Evolutionary conservation across 2,113 vertebrate species (phyloP).

Genomic region (Tragelaphus imberbis): DNA sequence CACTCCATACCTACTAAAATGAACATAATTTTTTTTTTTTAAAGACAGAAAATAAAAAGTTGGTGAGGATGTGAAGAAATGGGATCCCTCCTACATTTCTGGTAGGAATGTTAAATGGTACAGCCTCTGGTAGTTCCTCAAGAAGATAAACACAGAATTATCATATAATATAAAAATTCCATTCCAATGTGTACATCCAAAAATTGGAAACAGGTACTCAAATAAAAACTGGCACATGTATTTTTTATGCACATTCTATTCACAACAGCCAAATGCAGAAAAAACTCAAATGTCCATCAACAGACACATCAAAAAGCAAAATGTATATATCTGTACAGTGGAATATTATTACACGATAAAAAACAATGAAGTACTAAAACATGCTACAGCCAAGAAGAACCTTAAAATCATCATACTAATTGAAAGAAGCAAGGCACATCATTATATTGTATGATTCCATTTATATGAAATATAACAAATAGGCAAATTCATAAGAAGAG

Average conservation of each 20-base stretch:
- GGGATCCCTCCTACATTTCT: not conserved
- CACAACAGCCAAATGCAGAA: not conserved
- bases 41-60: not conserved
- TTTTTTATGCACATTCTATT: not conserved
- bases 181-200: not conserved
- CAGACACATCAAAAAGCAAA: not conserved
- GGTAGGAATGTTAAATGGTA: not conserved
- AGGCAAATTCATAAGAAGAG: not conserved
- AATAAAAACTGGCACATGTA: not conserved
- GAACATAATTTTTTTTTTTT: not conserved
- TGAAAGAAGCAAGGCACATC: not conserved
- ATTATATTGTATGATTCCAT: not conserved
- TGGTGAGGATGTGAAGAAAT: not conserved
- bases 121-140: not conserved
- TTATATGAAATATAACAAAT: not conserved
- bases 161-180: not conserved
- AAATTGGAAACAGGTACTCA: not conserved
- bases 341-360: not conserved
- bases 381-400: not conserved
- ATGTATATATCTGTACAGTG: not conserved
- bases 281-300: not conserved
- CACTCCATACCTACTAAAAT: not conserved
- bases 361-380: not conserved
- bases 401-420: not conserved
- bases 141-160: not conserved